Evolutionary conservation across 35 echinoderm and acorn worm genomes (phyloP).

Genomic region (Ophioderma brevispina): DNA sequence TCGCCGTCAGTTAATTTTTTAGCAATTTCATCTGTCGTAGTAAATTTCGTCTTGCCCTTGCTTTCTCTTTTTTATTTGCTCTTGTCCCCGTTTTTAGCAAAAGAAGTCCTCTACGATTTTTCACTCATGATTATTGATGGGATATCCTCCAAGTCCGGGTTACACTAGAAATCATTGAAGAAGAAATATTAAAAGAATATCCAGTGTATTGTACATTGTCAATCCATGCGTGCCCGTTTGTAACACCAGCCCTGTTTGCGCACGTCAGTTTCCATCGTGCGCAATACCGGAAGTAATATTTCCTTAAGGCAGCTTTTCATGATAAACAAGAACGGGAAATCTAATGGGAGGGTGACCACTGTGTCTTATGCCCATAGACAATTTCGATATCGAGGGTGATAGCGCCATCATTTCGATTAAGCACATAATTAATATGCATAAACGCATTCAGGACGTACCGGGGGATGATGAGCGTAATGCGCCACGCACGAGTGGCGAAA

Average conservation of each 20-base stretch:
- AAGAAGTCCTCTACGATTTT: slow-evolving; percentile 88
- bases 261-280: neutral
- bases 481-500: too few species aligned
- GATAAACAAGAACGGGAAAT: too few species aligned
- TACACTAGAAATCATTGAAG: neutral
- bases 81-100: slow-evolving; percentile 90
- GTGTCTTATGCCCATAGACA: too few species aligned
- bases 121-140: slow-evolving; percentile 70
- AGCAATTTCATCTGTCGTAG: slow-evolving; percentile 83
- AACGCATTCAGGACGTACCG: too few species aligned
- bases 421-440: too few species aligned
- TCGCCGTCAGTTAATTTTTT: slow-evolving; percentile 71
- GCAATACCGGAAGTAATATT: neutral
- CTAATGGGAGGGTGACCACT: too few species aligned
- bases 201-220: neutral
- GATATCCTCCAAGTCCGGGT: neutral
- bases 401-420: too few species aligned
- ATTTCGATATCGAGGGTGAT: too few species aligned
- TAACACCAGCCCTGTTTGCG: neutral
- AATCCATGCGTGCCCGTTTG: neutral
- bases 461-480: too few species aligned
- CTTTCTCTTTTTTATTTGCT: slow-evolving; percentile 82
- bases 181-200: neutral
- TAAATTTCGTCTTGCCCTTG: slow-evolving; percentile 60
- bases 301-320: neutral